Evolutionary conservation across 2,888 invertebrate genomes (phyloP), one percentile per base, ranked within the genome.

Genomic region (Schrankia costaestrigalis): DNA sequence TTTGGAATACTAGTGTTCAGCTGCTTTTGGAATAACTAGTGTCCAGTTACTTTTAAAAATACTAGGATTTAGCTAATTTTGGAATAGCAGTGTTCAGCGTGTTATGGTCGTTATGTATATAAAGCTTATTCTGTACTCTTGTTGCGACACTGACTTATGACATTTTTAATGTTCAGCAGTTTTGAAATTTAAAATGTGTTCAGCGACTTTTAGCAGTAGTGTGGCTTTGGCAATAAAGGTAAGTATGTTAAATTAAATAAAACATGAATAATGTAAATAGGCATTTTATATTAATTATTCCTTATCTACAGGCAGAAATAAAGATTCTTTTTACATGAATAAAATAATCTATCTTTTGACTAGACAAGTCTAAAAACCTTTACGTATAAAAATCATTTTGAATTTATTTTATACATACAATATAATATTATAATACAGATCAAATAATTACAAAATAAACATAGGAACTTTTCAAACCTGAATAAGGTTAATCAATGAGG

Each of bases 391-490:
- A 54, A 40, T n/a, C 58, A 56, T 58, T 46, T 31, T 36, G 45
- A 46, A 48, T 41, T 54, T 33, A 26, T 23, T 34, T 21, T 42
- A 47, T 48, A 48, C 35, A 44, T 41, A 50, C 17, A 42, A n/a
- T n/a, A n/a, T 26, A 46, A 35, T 19, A 13, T 9, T 39, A 41
- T 35, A 41, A 41, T 34, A 42, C 25, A 23, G 31, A 35, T 27
- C 32, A 53, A 46, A 40, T 41, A 35, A 54, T 41, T 34, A 44
- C 46, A 47, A 56, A 64, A 59, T 59, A 62, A 56, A 55, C 64
- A 66, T 80, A 81, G 81, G 81, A 81, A 81, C 81, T 79, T 80
- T 72, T 59, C 63, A 56, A 54, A 53, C 46, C 47, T 41, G 41
- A 21, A 24, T 33, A 22, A 38, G 41, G 41, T 33, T 41, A 10